A percentile compares a stretch with the other conserved stretches of the same genome.
Evolutionary conservation across 2,797 vertebrate species (phyloP).

Genomic region (Nannoperca australis): DNA sequence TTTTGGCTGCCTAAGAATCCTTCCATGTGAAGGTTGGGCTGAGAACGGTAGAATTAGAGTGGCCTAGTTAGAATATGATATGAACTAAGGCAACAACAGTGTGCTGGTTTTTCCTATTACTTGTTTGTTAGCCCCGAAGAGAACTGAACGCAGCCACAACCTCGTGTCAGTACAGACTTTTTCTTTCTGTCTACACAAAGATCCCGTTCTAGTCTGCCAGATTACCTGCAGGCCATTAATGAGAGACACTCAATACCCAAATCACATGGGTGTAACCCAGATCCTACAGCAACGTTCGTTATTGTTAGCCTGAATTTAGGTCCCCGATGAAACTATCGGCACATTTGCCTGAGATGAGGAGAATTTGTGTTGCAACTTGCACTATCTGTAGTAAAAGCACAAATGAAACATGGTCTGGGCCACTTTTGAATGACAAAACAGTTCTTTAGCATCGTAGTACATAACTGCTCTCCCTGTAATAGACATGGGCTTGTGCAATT

Average conservation of each 20-base stretch:
- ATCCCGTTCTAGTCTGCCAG: slow-evolving; percentile 17
- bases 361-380: not conserved
- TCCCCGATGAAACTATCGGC: slow-evolving; percentile 22
- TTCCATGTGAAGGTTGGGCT: slow-evolving; percentile 24
- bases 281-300: slow-evolving; percentile 41
- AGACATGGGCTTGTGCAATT: not conserved
- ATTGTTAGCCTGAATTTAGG: slow-evolving; percentile 39
- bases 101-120: slow-evolving; percentile 13
- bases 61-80: slow-evolving; percentile 4
- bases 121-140: slow-evolving; percentile 15
- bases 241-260: slow-evolving; percentile 31
- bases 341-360: slow-evolving; percentile 15
- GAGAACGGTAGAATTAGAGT: slow-evolving; percentile 20
- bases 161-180: not conserved
- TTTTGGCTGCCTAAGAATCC: slow-evolving; percentile 22
- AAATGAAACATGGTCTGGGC: not conserved
- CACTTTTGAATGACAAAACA: not conserved
- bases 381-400: not conserved
- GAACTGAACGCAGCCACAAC: not conserved
- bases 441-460: not conserved
- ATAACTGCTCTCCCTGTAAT: not conserved
- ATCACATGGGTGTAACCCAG: slow-evolving; percentile 48
- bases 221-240: slow-evolving; percentile 59
- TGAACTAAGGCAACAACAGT: not conserved
- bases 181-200: slow-evolving; percentile 10